These are phyloP conservation scores for Nyctalus aviator DNA, from an alignment of 2,797 vertebrate species.

Conservation along the genomic window DNA sequence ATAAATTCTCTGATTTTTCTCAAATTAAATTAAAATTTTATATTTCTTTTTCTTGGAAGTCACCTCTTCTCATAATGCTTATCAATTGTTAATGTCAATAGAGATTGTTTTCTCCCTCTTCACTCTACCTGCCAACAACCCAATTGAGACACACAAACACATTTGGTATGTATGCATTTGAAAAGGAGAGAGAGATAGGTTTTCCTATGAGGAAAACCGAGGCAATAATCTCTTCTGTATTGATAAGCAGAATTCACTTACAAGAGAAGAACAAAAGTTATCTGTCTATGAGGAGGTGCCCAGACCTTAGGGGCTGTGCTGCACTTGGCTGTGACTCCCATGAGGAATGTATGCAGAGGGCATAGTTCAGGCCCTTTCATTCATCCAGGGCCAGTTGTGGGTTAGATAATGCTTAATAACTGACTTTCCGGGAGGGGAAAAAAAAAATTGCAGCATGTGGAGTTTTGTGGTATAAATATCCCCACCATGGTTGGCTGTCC, in stretches of 20 bases:
- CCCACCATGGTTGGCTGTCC: too few species aligned
- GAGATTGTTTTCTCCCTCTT: background rate
- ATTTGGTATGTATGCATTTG: background rate
- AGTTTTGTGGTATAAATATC: background rate
- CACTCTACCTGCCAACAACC: background rate
- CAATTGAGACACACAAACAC: background rate
- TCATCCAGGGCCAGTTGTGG: background rate
- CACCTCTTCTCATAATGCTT: background rate
- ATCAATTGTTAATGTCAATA: background rate
- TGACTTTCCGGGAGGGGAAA: background rate
- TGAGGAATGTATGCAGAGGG: background rate
- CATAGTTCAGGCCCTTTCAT: background rate
- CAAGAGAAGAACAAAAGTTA: background rate
- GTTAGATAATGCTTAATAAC: background rate
- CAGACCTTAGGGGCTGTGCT: background rate
- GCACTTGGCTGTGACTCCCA: background rate
- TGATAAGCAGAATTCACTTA: background rate
- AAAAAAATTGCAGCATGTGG: background rate
- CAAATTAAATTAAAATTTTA: background rate
- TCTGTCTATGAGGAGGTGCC: background rate
- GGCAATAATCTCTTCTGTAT: background rate
- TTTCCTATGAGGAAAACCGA: background rate
- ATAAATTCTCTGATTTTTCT: background rate
- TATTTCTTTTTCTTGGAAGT: background rate
- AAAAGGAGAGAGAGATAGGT: background rate